Percentiles rank a stretch among this genome's conserved stretches.
Conservation (phyloP, 2,888 invertebrate genomes). For the Cantharis rufa region DNA sequence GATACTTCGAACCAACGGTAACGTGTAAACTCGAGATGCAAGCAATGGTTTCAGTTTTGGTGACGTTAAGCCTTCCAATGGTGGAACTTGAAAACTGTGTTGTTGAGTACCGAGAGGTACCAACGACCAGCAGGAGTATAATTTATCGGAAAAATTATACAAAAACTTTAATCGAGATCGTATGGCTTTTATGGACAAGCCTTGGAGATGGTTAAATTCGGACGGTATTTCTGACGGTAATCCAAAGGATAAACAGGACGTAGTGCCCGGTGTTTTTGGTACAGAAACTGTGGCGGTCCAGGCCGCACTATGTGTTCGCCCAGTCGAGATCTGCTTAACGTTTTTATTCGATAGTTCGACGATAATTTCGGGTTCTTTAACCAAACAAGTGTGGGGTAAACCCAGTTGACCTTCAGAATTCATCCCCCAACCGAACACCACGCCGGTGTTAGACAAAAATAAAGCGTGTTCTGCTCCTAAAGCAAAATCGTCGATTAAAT, state of each 20-base stretch:
- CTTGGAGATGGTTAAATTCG: conserved; percentile 61
- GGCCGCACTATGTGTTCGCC: conserved; percentile 66
- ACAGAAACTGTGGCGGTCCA: conserved; percentile 64
- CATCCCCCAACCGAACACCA: conserved; percentile 67
- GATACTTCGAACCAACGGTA: conserved; percentile 66
- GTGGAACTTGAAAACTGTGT: conserved; percentile 51
- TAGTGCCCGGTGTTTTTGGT: conserved; percentile 57
- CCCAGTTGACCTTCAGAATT: conserved; percentile 67
- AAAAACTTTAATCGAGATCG: conserved; percentile 62
- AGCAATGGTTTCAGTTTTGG: conserved; percentile 59
- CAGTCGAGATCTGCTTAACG: conserved; percentile 66
- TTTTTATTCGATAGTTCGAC: conserved; percentile 58
- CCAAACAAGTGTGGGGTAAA: conserved; percentile 60
- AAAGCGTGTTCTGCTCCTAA: conserved; percentile 66
- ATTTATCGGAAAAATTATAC: conserved; percentile 65
- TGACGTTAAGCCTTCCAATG: conserved; percentile 54
- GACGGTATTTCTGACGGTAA: conserved; percentile 60
- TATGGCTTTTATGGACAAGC: conserved; percentile 58
- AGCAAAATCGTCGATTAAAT: conserved; percentile 62
- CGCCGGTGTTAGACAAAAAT: conserved; percentile 60
- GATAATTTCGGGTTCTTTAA: conserved; percentile 62
- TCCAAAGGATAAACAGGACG: conserved; percentile 58
- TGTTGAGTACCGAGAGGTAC: conserved; percentile 58
- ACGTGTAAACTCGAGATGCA: conserved; percentile 64
- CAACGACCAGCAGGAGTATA: conserved; percentile 64